Percentiles rank a stretch among this genome's conserved stretches.
Conservation (phyloP, 2,888 invertebrate species). For the Formica aserva region DNA sequence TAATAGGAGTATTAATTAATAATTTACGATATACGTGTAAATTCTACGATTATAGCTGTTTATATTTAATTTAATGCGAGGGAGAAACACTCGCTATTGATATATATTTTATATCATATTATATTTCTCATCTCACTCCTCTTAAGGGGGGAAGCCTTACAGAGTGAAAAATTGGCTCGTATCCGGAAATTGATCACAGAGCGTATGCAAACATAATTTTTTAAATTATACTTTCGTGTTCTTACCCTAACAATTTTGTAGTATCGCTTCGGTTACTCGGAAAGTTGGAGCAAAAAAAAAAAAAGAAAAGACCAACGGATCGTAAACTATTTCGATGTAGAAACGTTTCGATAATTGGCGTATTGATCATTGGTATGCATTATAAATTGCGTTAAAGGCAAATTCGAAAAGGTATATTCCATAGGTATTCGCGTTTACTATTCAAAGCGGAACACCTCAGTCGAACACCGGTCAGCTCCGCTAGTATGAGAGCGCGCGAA, state of each 20-base stretch:
- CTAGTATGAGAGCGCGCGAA: constrained; percentile 24
- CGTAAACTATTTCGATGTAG: too few species aligned
- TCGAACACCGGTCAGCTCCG: neutral
- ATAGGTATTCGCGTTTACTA: neutral
- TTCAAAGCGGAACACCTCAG: neutral
- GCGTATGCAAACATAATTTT: neutral
- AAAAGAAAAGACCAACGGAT: neutral
- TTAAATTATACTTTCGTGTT: neutral
- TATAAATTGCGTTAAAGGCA: neutral
- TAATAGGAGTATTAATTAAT: constrained; percentile 5
- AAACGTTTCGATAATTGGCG: neutral
- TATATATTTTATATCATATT: neutral
- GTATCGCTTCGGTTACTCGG: neutral
- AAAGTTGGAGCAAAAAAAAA: too few species aligned
- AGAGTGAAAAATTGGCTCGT: neutral
- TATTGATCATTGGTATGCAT: neutral
- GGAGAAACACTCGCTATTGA: neutral
- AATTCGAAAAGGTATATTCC: neutral
- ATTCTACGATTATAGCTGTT: neutral
- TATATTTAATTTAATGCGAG: neutral
- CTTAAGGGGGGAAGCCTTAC: neutral
- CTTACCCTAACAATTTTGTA: neutral
- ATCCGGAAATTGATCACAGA: neutral
- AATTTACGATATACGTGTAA: neutral
- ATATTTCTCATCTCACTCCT: neutral